Evolutionary conservation across 1,140 invertebrate species (phyloP), one percentile per base, ranked within the genome.

Genomic region (Nasonia vitripennis): DNA sequence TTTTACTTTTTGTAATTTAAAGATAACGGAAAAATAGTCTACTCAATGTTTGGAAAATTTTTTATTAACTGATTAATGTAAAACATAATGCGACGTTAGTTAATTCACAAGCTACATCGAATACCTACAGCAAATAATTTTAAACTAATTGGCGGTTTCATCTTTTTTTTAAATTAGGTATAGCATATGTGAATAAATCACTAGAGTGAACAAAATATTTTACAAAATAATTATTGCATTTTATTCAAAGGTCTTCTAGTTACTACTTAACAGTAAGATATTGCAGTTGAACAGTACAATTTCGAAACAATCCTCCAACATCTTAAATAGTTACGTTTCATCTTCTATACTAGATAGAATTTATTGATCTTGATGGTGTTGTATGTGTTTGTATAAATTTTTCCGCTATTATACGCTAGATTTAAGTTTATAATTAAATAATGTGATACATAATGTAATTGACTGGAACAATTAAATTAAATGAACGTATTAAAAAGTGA

Each of bases 161-260:
- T 45, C 10, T 45, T 45, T 45, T 9, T 45, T 9, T 45, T 45
- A 62, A 62, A 62, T 62, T 62, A 62, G 55, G 55, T 62, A 55
- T 55, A 55, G 27, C 5, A 37, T 62, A 20, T n/a, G 20, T 62
- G 55, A 27, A 62, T 0, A 20, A 71, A 71, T 71, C 10, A 34
- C 23, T 10, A 31, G 55, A 55, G 62, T 73, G 20, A 20, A 27
- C 37, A 81, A 81, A 81, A 67, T 34, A 20, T 83, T 83, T 83
- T 86, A 86, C 31, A 86, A 86, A 86, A 86, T 86, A 86, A 86
- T 78, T 86, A 83, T 86, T 86, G 85, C 81, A 86, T 86, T 86
- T 85, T 86, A 83, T 85, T 86, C 75, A 82, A 86, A 86, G 81
- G 85, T 86, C 75, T 78, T 78, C 81, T 86, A 83, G 85, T 83